phyloP scores from a whole-genome alignment of 2,888 invertebrate genomes.

The Patella pellucida region DNA sequence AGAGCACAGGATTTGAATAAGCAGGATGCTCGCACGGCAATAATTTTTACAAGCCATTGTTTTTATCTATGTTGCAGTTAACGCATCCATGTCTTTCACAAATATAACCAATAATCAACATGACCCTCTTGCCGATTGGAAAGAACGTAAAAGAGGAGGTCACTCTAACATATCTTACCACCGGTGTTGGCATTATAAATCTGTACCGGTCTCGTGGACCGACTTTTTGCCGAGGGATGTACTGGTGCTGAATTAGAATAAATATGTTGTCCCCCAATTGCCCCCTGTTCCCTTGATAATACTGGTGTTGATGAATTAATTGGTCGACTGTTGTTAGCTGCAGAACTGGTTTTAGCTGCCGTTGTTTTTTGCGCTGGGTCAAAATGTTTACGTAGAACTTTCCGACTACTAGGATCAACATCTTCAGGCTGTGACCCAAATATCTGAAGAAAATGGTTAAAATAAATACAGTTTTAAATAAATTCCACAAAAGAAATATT shows the following conservation, averaged over 20 bases:
- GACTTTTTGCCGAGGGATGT: slow-evolving; percentile 37
- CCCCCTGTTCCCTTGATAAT: slow-evolving; percentile 20
- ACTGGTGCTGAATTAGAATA: slow-evolving; percentile 54
- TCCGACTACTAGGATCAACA: slow-evolving; percentile 42
- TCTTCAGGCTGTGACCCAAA: slow-evolving; percentile 63
- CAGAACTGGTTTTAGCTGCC: slow-evolving; percentile 13
- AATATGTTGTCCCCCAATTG: slow-evolving; percentile 23
- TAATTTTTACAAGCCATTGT: no score
- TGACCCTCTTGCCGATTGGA: no score
- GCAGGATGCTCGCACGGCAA: no score
- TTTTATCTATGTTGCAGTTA: no score
- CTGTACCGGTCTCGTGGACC: slow-evolving; percentile 48
- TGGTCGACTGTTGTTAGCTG: slow-evolving; percentile 25
- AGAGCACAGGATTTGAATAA: no score
- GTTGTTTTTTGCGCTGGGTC: neutral
- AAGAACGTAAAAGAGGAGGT: no score
- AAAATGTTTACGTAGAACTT: neutral
- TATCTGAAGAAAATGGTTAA: slow-evolving; percentile 45
- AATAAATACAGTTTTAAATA: neutral
- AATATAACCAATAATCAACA: no score
- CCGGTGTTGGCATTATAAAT: slow-evolving; percentile 53
- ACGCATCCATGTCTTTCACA: no score
- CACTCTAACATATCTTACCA: slow-evolving; percentile 33
- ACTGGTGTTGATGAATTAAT: slow-evolving; percentile 22
- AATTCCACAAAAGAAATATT: no score